phyloP scores from a whole-genome alignment of 2,113 vertebrate species.

The Rhizomys pruinosus region DNA sequence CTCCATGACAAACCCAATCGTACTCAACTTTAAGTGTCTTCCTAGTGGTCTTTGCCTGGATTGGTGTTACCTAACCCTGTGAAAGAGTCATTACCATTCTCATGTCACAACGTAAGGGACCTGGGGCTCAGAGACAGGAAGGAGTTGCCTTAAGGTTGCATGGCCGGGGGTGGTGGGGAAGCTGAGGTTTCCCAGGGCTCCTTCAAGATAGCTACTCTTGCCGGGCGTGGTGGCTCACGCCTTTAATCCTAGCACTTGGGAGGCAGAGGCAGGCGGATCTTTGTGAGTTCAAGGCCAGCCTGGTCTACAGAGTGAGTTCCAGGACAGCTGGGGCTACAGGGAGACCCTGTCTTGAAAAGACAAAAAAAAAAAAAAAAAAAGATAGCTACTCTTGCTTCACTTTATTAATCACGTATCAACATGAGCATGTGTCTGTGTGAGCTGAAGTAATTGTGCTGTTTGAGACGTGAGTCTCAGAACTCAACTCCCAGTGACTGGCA shows the following conservation, averaged over 20 bases:
- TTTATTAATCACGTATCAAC: neutral
- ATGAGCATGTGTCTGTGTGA: neutral
- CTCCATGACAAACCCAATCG: too few species aligned
- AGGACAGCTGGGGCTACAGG: too few species aligned
- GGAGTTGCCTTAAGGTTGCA: neutral
- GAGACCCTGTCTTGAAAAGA: too few species aligned
- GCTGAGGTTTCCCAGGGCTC: neutral
- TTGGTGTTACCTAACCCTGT: neutral
- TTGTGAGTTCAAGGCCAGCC: too few species aligned
- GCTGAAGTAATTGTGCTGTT: neutral
- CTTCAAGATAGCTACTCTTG: neutral
- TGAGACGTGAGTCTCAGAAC: neutral
- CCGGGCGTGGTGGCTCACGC: too few species aligned
- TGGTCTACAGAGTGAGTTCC: too few species aligned
- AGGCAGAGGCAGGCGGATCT: too few species aligned
- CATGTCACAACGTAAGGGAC: neutral
- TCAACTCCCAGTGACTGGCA: neutral
- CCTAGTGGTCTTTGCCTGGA: neutral
- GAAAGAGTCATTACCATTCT: neutral
- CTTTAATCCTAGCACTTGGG: too few species aligned
- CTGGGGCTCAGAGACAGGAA: neutral
- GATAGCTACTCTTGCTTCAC: neutral
- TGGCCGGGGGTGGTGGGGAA: neutral
- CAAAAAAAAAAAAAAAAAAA: too few species aligned
- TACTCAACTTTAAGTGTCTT: neutral